Evolutionary conservation across 2,888 invertebrate species (phyloP).

Genomic region (Aricia artaxerxes): DNA sequence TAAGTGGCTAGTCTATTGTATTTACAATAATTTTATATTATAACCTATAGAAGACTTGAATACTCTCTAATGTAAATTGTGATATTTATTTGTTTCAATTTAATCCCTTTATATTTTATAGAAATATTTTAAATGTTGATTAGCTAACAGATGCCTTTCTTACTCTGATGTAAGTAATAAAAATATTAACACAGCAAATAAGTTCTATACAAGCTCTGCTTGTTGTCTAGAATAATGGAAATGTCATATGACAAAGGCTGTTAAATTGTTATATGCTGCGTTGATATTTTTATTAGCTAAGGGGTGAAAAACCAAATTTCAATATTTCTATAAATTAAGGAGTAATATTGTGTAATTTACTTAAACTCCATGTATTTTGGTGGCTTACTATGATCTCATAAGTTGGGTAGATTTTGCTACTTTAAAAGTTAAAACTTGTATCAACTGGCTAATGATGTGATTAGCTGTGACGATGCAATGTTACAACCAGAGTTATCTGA

Average conservation of each 20-base stretch:
- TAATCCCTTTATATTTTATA: not conserved
- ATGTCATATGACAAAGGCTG: not conserved
- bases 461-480: not conserved
- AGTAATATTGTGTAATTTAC: not conserved
- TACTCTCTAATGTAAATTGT: constrained; percentile 5
- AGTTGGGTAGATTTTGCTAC: not conserved
- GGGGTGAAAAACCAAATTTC: not conserved
- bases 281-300: too few species aligned
- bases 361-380: not conserved
- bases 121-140: not conserved
- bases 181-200: not conserved
- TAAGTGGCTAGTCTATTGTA: constrained; percentile 5
- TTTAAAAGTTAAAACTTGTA: not conserved
- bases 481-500: not conserved
- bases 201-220: not conserved
- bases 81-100: not conserved
- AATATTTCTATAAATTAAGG: not conserved
- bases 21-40: not conserved
- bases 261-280: not conserved
- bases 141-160: not conserved
- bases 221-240: not conserved
- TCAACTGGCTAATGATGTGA: not conserved
- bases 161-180: not conserved
- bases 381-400: constrained; percentile 14
- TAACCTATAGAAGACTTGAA: not conserved